Evolutionary conservation across 2,797 vertebrate genomes (phyloP).

Genomic region (Acanthornis magna): DNA sequence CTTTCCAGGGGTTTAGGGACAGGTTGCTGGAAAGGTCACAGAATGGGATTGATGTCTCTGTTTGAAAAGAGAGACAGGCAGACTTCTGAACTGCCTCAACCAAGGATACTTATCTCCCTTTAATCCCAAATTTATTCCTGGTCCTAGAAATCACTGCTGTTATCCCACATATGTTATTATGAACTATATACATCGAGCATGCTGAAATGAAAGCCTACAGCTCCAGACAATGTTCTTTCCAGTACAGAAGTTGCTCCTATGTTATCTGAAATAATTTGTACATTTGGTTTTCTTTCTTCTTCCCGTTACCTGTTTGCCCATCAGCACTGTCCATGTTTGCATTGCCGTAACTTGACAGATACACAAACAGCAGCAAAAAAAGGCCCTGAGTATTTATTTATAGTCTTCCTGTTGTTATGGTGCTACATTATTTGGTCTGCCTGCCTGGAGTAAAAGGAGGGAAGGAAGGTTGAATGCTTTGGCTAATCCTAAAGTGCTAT

Average conservation of each 20-base stretch:
- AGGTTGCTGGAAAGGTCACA: not conserved
- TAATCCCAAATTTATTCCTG: slow-evolving; percentile 39
- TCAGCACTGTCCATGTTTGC: not conserved
- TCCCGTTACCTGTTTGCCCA: not conserved
- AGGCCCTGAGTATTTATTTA: slow-evolving; percentile 6
- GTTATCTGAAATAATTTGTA: slow-evolving; percentile 10
- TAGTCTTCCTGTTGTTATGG: not conserved
- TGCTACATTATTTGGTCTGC: not conserved
- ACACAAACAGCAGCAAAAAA: not conserved
- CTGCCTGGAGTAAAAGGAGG: not conserved
- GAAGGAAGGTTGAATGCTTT: not conserved
- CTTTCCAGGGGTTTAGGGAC: not conserved
- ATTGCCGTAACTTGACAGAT: slow-evolving; percentile 1
- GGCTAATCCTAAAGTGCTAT: not conserved
- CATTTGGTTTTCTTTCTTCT: slow-evolving; percentile 18
- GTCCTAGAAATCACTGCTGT: slow-evolving; percentile 26
- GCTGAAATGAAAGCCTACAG: slow-evolving; percentile 19
- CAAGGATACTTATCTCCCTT: not conserved
- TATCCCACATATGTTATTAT: not conserved
- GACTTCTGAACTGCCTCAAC: not conserved
- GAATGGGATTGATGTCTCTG: not conserved
- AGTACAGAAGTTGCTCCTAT: not conserved
- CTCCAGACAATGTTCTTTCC: slow-evolving; percentile 8
- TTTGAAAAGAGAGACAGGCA: not conserved
- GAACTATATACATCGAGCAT: not conserved